Percentiles rank a stretch among this genome's conserved stretches.
These are phyloP conservation scores for Trochalopteron elliotii DNA, from an alignment of 2,113 vertebrate genomes.

Conservation along the genomic window DNA sequence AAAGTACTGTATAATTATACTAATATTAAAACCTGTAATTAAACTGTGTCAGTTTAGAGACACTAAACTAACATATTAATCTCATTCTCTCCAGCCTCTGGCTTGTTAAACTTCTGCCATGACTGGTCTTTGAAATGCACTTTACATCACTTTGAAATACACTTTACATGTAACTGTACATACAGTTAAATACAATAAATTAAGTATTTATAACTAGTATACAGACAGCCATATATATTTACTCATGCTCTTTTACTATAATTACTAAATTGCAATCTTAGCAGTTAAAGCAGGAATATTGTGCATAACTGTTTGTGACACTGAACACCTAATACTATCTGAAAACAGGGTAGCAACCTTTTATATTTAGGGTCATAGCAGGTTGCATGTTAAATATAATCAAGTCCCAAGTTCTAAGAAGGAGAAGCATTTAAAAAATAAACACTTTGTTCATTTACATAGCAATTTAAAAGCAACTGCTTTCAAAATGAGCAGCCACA, in stretches of 20 bases:
- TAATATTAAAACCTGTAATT: conserved; percentile 8
- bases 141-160: background rate
- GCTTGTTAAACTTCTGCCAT: background rate
- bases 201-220: background rate
- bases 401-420: background rate
- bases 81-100: background rate
- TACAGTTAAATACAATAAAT: background rate
- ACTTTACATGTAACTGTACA: background rate
- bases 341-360: background rate
- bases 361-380: background rate
- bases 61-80: background rate
- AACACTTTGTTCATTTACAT: background rate
- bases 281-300: background rate
- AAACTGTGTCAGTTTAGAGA: background rate
- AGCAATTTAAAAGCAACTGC: background rate
- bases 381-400: background rate
- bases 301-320: background rate
- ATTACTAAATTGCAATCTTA: background rate
- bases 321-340: background rate
- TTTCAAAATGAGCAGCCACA: background rate
- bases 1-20: background rate
- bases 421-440: background rate
- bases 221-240: background rate
- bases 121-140: background rate
- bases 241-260: background rate